Evolutionary conservation across 1,140 invertebrate genomes (phyloP), one percentile per base, ranked within the genome.

Genomic region (Eriosoma lanigerum): DNA sequence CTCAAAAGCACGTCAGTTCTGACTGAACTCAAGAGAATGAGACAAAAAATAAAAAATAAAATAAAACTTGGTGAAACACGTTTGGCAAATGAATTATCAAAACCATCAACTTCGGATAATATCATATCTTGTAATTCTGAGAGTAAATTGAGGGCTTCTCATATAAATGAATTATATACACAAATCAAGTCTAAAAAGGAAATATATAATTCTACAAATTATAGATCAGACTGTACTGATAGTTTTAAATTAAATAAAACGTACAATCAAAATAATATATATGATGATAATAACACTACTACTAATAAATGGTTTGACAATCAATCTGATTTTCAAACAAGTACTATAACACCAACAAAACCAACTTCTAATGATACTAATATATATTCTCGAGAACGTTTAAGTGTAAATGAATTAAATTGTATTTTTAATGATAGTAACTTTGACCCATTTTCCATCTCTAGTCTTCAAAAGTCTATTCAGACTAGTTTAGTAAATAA

Each of bases 1-100:
- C 32, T 76, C 19, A 56, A 44, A 56, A 58, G 24, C 6, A n/a
- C 52, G 13, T 76, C 73, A 76, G 52, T 44, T 38, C 38, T 76
- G 32, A 17, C 21, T 21, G 19, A 58, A 19, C 52, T 76, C 5
- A 76, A 76, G 15, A 60, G 73, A 76, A 76, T 56, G 52, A 26
- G 73, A 76, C 73, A 76, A 56, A 76, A 76, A 58, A 38, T 76
- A 21, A 76, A 76, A 76, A 76, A 68, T 48, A 68, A 68, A 68
- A 68, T 68, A 17, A 68, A 68, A 48, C 48, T 68, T 68, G 66
- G 66, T 48, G 46, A 48, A 24, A 68, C 21, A 17, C 66, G 66
- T 48, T 68, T 68, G 17, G 46, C 26, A 6, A 68, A 48, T 68
- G 66, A 68, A 38, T 9, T 38, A 17, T 64, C 60, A 64, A 64